Conservation (phyloP, 2,113 vertebrate species). For the Felis chaus region DNA sequence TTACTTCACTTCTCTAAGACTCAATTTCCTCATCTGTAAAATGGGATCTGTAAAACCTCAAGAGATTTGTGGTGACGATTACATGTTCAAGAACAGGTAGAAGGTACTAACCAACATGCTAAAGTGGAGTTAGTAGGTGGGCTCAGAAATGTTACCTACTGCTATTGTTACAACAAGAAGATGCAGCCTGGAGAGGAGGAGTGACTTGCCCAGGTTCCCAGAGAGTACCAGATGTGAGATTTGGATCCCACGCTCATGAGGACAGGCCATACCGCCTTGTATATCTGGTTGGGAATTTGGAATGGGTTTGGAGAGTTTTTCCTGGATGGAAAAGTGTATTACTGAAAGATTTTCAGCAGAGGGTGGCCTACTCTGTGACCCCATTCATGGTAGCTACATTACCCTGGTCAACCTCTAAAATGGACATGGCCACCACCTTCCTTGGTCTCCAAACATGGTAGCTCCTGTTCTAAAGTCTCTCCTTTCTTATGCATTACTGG, state of each 20-base stretch:
- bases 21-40: constrained; percentile 67
- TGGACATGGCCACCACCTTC: not conserved
- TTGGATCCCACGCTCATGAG: not conserved
- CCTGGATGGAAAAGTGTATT: not conserved
- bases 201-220: not conserved
- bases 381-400: not conserved
- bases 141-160: not conserved
- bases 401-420: not conserved
- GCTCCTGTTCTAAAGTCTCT: not conserved
- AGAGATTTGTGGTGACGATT: not conserved
- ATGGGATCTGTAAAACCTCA: not conserved
- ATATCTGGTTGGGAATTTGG: not conserved
- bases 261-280: not conserved
- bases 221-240: not conserved
- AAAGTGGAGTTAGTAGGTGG: not conserved
- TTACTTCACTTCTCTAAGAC: constrained; percentile 9
- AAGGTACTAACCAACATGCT: not conserved
- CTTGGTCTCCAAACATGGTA: not conserved
- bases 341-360: not conserved
- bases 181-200: not conserved
- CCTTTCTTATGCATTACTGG: not conserved
- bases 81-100: not conserved
- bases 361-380: not conserved
- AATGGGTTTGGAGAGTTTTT: not conserved
- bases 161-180: not conserved